Conservation (phyloP, 1,140 invertebrate genomes). For the Lordiphosa clarofinis region DNA sequence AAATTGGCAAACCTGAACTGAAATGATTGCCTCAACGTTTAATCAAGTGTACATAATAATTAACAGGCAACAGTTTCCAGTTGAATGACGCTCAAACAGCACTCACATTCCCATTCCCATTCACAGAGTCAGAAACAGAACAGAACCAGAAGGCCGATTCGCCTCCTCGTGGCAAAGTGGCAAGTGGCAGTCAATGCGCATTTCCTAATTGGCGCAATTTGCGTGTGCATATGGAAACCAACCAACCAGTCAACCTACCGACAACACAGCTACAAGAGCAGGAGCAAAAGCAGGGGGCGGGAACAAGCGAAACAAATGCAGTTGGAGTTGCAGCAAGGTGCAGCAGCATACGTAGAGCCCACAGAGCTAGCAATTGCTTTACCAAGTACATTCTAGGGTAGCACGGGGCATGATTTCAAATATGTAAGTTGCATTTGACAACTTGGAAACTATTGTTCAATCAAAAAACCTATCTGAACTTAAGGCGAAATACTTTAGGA, state of each 20-base stretch:
- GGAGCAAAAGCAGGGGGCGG: background rate
- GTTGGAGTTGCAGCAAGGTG: conserved; percentile 23
- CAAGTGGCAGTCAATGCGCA: conserved; percentile 52
- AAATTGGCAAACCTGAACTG: conserved; percentile 3
- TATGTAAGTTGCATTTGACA: no score
- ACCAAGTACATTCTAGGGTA: conserved; percentile 11
- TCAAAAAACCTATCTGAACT: no score
- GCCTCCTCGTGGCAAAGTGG: conserved; percentile 23
- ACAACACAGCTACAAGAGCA: conserved; percentile 27
- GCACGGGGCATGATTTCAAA: background rate
- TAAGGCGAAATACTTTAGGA: no score
- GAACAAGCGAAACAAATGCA: conserved; percentile 53
- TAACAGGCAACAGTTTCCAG: conserved; percentile 50
- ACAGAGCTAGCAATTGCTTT: conserved; percentile 7
- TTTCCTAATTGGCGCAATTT: conserved; percentile 74
- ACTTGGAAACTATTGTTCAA: no score
- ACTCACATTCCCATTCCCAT: background rate
- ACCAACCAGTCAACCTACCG: conserved; percentile 13
- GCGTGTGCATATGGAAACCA: conserved; percentile 67
- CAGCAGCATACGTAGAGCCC: conserved; percentile 40
- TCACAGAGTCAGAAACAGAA: conserved; percentile 16
- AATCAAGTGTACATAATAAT: conserved; percentile 73
- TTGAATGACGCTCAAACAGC: conserved; percentile 43
- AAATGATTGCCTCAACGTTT: conserved; percentile 34
- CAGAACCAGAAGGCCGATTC: conserved; percentile 18